Percentiles rank a stretch among this genome's conserved stretches.
Evolutionary conservation across 64 coral and sea anemone species (phyloP).

Genomic region (Cladopsammia gracilis): DNA sequence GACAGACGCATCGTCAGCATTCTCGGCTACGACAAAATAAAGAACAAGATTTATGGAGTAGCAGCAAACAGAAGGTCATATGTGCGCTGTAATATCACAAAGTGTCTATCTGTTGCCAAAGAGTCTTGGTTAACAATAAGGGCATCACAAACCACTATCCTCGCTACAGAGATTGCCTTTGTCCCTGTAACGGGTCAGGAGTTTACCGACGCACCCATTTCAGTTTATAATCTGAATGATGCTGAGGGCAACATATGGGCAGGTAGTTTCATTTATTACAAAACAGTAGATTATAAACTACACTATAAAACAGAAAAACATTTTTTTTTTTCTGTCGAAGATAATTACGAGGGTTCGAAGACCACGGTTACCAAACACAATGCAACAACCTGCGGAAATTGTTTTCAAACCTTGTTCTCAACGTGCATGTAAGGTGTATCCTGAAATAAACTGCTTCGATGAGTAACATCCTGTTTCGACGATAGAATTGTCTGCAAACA

Average conservation of each 20-base stretch:
- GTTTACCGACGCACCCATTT: slow-evolving; percentile 7
- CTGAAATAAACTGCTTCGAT: too few relatives aligned
- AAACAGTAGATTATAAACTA: too few relatives aligned
- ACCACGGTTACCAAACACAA: too few relatives aligned
- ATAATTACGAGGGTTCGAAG: too few relatives aligned
- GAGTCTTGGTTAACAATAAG: background rate
- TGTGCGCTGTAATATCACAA: background rate
- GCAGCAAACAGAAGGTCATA: background rate
- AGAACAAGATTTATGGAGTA: slow-evolving; percentile 1
- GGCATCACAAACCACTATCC: background rate
- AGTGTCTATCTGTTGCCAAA: background rate
- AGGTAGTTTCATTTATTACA: background rate
- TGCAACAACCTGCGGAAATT: too few relatives aligned
- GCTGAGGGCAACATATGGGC: background rate
- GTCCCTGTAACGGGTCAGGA: background rate
- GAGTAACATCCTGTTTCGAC: too few relatives aligned
- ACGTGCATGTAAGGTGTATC: too few relatives aligned
- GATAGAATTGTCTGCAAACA: too few relatives aligned
- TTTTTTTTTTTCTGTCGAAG: too few relatives aligned
- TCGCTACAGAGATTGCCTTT: slow-evolving; percentile 17
- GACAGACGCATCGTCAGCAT: slow-evolving; percentile 22
- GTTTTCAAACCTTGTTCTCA: too few relatives aligned
- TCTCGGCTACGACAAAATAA: background rate
- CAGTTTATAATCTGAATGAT: background rate
- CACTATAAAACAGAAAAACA: too few relatives aligned